Evolutionary conservation across 2,888 invertebrate species (phyloP), one percentile per base, ranked within the genome.

Genomic region (Drosophila ezoana): DNA sequence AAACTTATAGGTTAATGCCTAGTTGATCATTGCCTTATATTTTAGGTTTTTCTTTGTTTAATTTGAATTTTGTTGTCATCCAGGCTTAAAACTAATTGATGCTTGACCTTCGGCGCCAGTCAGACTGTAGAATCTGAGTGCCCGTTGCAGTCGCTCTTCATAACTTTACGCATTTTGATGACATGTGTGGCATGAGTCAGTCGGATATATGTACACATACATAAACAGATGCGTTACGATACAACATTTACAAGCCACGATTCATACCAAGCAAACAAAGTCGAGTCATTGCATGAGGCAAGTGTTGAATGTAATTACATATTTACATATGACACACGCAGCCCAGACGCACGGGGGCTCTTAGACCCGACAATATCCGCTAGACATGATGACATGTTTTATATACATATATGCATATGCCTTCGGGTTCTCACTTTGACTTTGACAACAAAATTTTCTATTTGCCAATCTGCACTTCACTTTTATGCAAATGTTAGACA

Each of bases 151-250:
- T 47, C 18, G 20, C 40, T 11, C 5, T 16, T 40, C 28, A 52
- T 44, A 40, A 44, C 4, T 58, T 40, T 44, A 32, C 41, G 45
- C 44, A 58, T 54, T 58, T 51, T 16, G 66, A 33, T 70, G 40
- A 44, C 43, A 43, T 23, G 37, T 32, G 56, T 76, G 71, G 37
- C 37, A 56, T 76, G 71, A 63, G 56, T 75, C 75, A 70, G 58
- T 16, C 37, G 4, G 10, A 33, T 10, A 33, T 38, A 41, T n/a
- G 11, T 18, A 10, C 2, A 49, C 6, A 28, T 37, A 11, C 35
- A 37, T 20, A 20, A 32, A 9, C 41, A 41, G 32, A 41, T 41
- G 41, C 41, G 33, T 20, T 53, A 20, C 32, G 18, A 52, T 49
- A 28, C 13, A 43, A 28, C 37, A 23, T 18, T 70, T 33, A 38